Conservation (phyloP, 2,888 invertebrate genomes). For the Itoplectis maculator region DNA sequence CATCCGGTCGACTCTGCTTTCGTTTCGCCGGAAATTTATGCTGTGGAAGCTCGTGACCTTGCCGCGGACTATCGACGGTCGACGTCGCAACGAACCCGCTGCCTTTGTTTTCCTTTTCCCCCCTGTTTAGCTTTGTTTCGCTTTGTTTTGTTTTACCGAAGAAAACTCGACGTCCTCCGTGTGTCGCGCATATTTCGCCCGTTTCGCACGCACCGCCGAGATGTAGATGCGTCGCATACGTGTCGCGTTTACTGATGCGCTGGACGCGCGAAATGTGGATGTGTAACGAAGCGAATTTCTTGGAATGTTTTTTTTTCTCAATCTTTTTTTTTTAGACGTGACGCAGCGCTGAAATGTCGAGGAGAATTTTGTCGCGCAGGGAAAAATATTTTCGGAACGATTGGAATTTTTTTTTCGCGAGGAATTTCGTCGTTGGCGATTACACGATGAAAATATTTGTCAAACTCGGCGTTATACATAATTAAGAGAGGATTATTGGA, state of each 20-base stretch:
- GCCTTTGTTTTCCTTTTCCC: neutral
- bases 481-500: too few relatives aligned
- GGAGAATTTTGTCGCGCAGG: too few relatives aligned
- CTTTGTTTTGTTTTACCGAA: neutral
- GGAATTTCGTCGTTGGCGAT: neutral
- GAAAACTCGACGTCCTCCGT: neutral
- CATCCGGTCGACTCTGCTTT: neutral
- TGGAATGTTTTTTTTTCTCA: neutral
- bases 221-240: slow-evolving; percentile 3
- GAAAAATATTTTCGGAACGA: neutral
- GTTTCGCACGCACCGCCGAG: neutral
- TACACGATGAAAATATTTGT: too few relatives aligned
- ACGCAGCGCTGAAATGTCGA: neutral
- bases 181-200: slow-evolving; percentile 3
- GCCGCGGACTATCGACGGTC: neutral
- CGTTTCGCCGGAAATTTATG: neutral
- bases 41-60: neutral
- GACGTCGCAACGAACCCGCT: slow-evolving; percentile 21
- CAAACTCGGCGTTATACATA: neutral
- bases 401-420: neutral
- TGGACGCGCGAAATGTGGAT: neutral
- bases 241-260: slow-evolving; percentile 26
- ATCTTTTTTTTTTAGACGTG: too few relatives aligned
- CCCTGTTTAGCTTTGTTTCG: too few relatives aligned
- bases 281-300: neutral